Conservation (phyloP, 2,888 invertebrate genomes). For the Malachius bipustulatus region DNA sequence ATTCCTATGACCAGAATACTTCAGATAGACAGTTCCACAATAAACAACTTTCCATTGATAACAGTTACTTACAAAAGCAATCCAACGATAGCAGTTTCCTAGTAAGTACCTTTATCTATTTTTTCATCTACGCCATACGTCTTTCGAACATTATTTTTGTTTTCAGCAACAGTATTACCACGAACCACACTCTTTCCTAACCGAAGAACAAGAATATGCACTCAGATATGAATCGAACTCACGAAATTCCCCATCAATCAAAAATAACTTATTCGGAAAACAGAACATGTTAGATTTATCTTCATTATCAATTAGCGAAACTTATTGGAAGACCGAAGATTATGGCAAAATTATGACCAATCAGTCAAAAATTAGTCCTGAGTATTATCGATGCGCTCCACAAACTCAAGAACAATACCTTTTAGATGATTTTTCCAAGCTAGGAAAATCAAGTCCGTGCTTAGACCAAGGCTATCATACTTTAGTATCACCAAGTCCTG, state of each 20-base stretch:
- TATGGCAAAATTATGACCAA: conserved; percentile 15
- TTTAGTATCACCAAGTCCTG: conserved; percentile 49
- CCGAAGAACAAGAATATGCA: not conserved
- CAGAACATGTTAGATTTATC: conserved; percentile 32
- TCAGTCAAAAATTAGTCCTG: conserved; percentile 24
- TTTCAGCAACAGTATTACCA: not conserved
- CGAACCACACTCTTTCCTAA: not conserved
- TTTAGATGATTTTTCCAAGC: conserved; percentile 35
- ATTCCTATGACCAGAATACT: not conserved
- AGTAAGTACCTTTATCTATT: too few relatives aligned
- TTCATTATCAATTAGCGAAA: conserved; percentile 32
- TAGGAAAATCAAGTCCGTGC: conserved; percentile 49
- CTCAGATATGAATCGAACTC: not conserved
- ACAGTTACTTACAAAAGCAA: not conserved
- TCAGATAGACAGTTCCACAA: not conserved
- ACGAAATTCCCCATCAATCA: not conserved
- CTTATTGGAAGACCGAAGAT: conserved; percentile 30
- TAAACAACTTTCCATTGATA: not conserved
- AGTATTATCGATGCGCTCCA: conserved; percentile 24
- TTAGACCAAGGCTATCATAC: conserved; percentile 76
- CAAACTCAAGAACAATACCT: conserved; percentile 28
- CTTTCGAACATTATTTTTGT: too few relatives aligned
- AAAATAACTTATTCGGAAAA: conserved; percentile 25
- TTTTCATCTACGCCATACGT: too few relatives aligned
- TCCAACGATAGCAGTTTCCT: too few relatives aligned